Evolutionary conservation across 2,797 vertebrate genomes (phyloP).

Genomic region (Tragelaphus oryx): DNA sequence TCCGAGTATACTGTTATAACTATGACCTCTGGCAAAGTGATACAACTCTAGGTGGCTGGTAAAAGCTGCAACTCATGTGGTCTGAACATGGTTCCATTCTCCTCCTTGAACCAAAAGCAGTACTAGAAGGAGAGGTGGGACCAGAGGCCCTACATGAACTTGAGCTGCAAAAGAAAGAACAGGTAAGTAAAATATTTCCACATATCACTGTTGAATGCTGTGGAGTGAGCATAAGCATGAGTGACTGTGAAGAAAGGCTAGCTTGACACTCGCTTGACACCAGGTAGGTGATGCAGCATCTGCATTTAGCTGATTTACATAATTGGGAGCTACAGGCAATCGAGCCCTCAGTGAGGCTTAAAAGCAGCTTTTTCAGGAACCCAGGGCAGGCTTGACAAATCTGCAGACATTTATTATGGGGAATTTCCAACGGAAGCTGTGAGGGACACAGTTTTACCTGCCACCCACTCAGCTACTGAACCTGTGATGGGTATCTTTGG

Average conservation of each 20-base stretch:
- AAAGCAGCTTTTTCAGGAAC: not conserved
- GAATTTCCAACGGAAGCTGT: not conserved
- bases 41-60: not conserved
- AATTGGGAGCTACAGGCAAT: not conserved
- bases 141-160: not conserved
- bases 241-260: not conserved
- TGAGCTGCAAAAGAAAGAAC: slow-evolving; percentile 9
- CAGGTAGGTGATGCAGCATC: not conserved
- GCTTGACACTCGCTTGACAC: not conserved
- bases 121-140: not conserved
- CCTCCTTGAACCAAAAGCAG: not conserved
- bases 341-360: not conserved
- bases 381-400: not conserved
- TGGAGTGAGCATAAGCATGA: not conserved
- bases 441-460: slow-evolving; percentile 6
- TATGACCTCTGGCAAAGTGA: not conserved
- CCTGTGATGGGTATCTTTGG: not conserved
- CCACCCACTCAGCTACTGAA: not conserved
- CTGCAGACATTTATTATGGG: not conserved
- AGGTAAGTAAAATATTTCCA: not conserved
- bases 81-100: not conserved
- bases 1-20: not conserved
- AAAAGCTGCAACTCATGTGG: not conserved
- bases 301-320: not conserved
- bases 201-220: not conserved